phyloP scores from a whole-genome alignment of 2,113 vertebrate species.

The Zosterops hypoxanthus region DNA sequence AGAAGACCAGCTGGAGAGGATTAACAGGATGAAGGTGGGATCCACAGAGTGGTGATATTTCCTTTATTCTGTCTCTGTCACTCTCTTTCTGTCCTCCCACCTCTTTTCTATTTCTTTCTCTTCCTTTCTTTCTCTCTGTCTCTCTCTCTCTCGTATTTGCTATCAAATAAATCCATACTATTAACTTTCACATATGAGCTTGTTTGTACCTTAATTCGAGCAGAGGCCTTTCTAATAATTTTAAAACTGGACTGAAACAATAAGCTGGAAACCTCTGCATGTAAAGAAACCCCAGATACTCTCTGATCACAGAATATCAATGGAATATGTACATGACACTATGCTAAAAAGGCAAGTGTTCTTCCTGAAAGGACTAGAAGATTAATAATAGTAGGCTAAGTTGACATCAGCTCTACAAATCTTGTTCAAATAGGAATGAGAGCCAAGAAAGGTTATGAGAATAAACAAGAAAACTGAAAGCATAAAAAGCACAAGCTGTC shows the following conservation, averaged over 20 bases:
- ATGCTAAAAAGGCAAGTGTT: neutral
- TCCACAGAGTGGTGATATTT: neutral
- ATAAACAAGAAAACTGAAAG: neutral
- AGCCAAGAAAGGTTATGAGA: neutral
- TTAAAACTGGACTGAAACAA: neutral
- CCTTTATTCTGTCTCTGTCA: neutral
- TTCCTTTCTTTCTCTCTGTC: neutral
- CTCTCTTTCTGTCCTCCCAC: neutral
- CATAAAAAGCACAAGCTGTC: neutral
- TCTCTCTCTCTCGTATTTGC: neutral
- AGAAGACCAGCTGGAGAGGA: neutral
- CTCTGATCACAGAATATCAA: neutral
- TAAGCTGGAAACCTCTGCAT: neutral
- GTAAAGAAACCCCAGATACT: neutral
- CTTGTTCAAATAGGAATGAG: neutral
- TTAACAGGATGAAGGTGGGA: rapidly evolving
- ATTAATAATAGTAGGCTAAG: neutral
- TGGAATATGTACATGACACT: neutral
- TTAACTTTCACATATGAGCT: neutral
- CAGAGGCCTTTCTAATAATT: neutral
- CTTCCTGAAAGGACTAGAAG: neutral
- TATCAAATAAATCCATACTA: neutral
- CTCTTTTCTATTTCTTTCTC: neutral
- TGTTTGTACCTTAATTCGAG: neutral
- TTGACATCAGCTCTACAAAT: neutral